Conservation (phyloP, 2,113 vertebrate genomes). For the Istiophorus platypterus region DNA sequence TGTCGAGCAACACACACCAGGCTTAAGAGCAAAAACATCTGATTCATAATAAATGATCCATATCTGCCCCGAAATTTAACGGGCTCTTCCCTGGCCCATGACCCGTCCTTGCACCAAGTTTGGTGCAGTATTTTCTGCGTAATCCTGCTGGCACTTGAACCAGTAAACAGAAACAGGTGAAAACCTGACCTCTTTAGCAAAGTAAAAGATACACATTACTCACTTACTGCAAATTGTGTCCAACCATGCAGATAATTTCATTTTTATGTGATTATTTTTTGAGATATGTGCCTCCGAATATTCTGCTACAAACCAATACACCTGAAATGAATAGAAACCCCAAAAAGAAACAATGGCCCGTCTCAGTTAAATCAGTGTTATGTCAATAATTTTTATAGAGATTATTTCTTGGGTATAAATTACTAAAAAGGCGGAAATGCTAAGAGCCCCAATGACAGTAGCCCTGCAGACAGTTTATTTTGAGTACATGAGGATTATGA, state of each 20-base stretch:
- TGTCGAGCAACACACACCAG: too few species aligned
- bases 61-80: too few species aligned
- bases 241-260: not conserved
- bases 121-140: too few species aligned
- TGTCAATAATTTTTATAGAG: not conserved
- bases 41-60: too few species aligned
- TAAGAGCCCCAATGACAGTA: not conserved
- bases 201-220: too few species aligned
- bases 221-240: too few species aligned
- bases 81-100: too few species aligned
- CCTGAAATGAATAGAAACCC: not conserved
- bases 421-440: not conserved
- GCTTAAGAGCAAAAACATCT: too few species aligned
- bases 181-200: too few species aligned
- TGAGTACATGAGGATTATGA: not conserved
- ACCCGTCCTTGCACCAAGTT: too few species aligned
- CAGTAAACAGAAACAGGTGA: too few species aligned
- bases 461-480: not conserved
- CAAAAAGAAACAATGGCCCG: not conserved
- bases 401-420: not conserved
- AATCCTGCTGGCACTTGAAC: too few species aligned
- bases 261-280: not conserved
- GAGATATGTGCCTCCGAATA: not conserved
- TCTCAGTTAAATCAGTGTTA: not conserved
- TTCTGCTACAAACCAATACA: not conserved